phyloP scores from a whole-genome alignment of 2,797 vertebrate species.

The Premnoplex brunnescens region DNA sequence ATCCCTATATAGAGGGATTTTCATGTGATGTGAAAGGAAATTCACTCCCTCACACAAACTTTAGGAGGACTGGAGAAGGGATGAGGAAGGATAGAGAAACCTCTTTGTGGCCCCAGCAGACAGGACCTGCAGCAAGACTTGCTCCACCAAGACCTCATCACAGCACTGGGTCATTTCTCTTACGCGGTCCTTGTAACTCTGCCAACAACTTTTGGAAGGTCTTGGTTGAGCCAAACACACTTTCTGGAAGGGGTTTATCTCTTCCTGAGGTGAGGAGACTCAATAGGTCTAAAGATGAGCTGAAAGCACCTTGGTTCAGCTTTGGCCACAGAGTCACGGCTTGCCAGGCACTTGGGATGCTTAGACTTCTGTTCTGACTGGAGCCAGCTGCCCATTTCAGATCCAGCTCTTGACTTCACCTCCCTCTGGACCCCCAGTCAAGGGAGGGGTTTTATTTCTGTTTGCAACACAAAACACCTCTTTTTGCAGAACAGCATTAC shows the following conservation, averaged over 20 bases:
- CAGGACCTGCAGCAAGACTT: background rate
- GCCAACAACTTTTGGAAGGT: background rate
- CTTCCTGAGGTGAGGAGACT: background rate
- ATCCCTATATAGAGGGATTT: background rate
- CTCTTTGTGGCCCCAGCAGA: background rate
- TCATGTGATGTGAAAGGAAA: background rate
- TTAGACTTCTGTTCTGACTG: background rate
- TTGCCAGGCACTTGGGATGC: background rate
- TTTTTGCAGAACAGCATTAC: background rate
- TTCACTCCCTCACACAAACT: background rate
- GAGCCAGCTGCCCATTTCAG: background rate
- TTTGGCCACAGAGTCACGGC: background rate
- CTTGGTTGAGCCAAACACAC: background rate
- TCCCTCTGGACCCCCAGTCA: background rate
- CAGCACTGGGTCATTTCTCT: background rate
- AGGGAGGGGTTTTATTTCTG: background rate
- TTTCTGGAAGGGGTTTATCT: background rate
- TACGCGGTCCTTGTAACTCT: rapidly evolving
- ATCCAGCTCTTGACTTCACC: slow-evolving; percentile 19
- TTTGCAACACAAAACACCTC: background rate
- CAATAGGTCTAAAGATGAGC: background rate
- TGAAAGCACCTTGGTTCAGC: background rate
- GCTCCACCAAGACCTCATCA: background rate
- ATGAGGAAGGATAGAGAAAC: background rate
- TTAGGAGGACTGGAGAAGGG: background rate